phyloP scores from a whole-genome alignment of 2,113 vertebrate species.

The Tenrec ecaudatus region DNA sequence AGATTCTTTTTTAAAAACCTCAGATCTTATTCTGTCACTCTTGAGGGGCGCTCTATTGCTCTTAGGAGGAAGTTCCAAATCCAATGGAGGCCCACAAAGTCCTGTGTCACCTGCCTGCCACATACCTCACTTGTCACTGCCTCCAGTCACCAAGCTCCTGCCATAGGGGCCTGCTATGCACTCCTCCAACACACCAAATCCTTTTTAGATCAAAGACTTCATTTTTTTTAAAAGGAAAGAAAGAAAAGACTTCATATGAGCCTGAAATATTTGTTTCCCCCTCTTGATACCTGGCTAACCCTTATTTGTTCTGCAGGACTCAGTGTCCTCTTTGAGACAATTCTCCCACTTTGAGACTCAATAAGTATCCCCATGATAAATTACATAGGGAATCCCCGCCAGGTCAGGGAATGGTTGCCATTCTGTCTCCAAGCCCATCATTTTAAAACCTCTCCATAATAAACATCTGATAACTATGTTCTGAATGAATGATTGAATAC shows the following conservation, averaged over 20 bases:
- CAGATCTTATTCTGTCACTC: constrained; percentile 37
- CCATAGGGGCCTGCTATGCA: background rate
- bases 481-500: constrained; percentile 7
- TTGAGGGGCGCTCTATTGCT: constrained; percentile 24
- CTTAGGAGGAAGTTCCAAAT: constrained; percentile 50
- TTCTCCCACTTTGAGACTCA: background rate
- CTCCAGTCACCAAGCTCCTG: background rate
- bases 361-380: background rate
- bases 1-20: constrained; percentile 29
- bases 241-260: background rate
- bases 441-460: constrained; percentile 6
- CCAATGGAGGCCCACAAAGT: background rate
- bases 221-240: background rate
- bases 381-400: background rate
- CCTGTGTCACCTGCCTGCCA: background rate
- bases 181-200: constrained; percentile 1
- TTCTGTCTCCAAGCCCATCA: constrained; percentile 8
- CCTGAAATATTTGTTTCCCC: background rate
- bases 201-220: constrained; percentile 26
- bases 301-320: background rate
- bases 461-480: constrained; percentile 40
- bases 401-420: constrained; percentile 2
- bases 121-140: background rate
- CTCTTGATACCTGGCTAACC: background rate
- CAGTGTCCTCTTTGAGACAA: constrained; percentile 6